Base-by-base conservation (phyloP, 2,113 vertebrate genomes). In the Pelusios castaneus region DNA sequence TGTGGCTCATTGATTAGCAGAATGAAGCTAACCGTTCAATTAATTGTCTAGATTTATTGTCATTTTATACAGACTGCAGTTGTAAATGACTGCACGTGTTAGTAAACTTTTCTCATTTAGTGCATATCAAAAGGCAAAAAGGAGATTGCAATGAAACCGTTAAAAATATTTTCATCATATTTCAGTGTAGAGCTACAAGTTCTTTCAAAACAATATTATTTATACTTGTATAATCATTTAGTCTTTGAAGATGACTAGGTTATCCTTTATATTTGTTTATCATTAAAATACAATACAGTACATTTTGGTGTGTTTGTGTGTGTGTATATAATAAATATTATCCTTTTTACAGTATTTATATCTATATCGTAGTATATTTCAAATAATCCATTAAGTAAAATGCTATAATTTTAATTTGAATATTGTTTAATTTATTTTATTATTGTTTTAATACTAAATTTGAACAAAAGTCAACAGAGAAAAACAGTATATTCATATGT, bases 91-190 rank as follows among this genome's bases (percentile, higher is more conserved):
- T 91, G 25, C 34, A 67, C 80, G 43, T 31, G 13, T 81, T 91
- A 85, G 88, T 75, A 94, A 80, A 82, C 73, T 45, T 84, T 84
- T 87, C 75, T 47, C 87, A 58, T 80, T 92, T 91, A 90, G 75
- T 75, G 79, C 70, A 52, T 85, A 84, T 91, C 73, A 81, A 24
- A 86, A 93, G 90, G 92, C 89, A 95, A 78, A 81, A 90, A 85
- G 31, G 43, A 82, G 29, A 52, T 94, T 89, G 92, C 85, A 87
- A 52, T 78, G 93, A 76, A 89, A 47, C 3, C 76, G 16, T 55
- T 87, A 70, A 63, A 84, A 89, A 76, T 8, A 0, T 58, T 77
- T 87, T 34, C 75, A 85, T 77, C 31, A 89, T 27, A 90, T 16
- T 67, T 67, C 34, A n/a, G 34, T 84, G 90, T 82, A 89, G 83